A percentile compares a stretch with the other conserved stretches of the same genome.
phyloP scores from a whole-genome alignment of 1,140 invertebrate species.

The Metaphire vulgaris region DNA sequence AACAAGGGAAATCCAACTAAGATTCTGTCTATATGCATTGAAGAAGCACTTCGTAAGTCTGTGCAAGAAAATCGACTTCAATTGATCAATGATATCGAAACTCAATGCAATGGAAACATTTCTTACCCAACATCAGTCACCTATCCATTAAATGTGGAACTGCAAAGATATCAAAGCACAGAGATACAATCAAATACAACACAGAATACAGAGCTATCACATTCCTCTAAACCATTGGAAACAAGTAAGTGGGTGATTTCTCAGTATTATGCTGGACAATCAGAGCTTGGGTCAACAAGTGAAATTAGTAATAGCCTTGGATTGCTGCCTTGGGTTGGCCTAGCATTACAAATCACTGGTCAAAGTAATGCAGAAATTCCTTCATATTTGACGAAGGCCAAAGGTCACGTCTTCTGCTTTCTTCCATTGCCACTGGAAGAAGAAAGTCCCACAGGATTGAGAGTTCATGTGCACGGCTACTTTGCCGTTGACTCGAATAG shows the following conservation, averaged over 20 bases:
- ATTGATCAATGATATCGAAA: background rate
- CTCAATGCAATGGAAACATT: background rate
- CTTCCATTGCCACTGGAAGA: constrained; percentile 26
- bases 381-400: constrained; percentile 1
- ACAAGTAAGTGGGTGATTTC: constrained; percentile 12
- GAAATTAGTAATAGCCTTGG: background rate
- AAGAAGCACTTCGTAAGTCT: background rate
- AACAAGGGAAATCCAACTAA: background rate
- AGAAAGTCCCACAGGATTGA: constrained; percentile 19
- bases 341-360: background rate
- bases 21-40: background rate
- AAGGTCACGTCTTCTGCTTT: constrained; percentile 29
- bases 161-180: too few relatives aligned
- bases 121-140: background rate
- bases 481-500: constrained; percentile 25
- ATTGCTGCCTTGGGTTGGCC: constrained; percentile 11
- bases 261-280: constrained; percentile 16
- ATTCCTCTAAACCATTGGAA: too few relatives aligned
- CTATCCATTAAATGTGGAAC: constrained; percentile 10
- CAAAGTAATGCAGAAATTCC: background rate
- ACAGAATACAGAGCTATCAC: too few relatives aligned
- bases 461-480: constrained; percentile 25
- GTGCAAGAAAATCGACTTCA: background rate
- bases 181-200: too few relatives aligned
- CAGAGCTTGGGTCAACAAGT: background rate